Evolutionary conservation across 2,797 vertebrate species (phyloP).

Genomic region (Calcarius lapponicus): DNA sequence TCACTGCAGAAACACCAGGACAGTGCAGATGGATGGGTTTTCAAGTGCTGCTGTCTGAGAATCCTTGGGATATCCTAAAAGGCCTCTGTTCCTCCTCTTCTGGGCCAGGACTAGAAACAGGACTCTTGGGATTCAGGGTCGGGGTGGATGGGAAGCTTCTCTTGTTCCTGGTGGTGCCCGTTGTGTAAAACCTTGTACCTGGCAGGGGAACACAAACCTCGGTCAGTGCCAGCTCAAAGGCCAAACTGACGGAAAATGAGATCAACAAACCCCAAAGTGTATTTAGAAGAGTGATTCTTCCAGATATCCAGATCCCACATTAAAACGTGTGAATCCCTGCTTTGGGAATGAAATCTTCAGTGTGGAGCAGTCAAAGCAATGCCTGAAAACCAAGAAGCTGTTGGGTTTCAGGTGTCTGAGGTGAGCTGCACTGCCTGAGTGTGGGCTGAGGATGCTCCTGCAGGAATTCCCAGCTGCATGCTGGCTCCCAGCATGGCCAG

Average conservation of each 20-base stretch:
- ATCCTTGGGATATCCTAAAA: not conserved
- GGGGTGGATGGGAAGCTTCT: conserved; percentile 85
- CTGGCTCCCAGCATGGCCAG: not conserved
- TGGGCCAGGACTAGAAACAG: conserved; percentile 82
- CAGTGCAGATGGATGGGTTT: not conserved
- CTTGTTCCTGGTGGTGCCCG: conserved; percentile 84
- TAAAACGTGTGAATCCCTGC: not conserved
- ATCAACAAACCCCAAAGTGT: not conserved
- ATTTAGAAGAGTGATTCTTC: not conserved
- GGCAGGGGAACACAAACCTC: not conserved
- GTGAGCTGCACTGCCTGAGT: not conserved
- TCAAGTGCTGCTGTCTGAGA: not conserved
- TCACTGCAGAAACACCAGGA: not conserved
- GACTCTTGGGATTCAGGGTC: conserved; percentile 90
- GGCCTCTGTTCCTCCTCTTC: not conserved
- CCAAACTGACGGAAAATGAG: not conserved
- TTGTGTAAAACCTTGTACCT: conserved; percentile 92
- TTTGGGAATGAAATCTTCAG: not conserved
- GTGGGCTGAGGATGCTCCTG: not conserved
- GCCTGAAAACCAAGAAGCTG: not conserved
- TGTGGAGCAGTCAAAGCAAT: not conserved
- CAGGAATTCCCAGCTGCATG: not conserved
- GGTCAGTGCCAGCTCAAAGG: not conserved
- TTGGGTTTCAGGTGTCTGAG: not conserved
- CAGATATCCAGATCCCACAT: not conserved